Conservation (phyloP, 2,888 invertebrate genomes). For the Eupithecia pulchellata region DNA sequence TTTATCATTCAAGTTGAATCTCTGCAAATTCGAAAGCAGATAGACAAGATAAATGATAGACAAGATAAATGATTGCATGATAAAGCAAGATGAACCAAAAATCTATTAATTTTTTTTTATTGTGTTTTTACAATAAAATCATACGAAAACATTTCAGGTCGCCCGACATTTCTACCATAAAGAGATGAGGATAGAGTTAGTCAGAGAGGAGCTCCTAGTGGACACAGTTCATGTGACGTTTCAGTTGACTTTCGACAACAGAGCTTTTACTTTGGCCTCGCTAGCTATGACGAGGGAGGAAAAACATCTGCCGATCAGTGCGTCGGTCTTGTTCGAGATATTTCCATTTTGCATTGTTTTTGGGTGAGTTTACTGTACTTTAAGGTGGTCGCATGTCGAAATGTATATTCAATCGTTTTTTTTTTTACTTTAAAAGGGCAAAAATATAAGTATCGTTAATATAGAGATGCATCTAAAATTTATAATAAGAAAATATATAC, state of each 20-base stretch:
- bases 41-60: no score
- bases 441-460: no score
- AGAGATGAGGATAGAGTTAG: constrained; percentile 95
- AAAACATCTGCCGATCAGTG: constrained; percentile 94
- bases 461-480: no score
- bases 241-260: constrained; percentile 97
- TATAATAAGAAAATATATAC: no score
- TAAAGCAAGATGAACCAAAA: neutral
- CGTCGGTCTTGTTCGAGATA: constrained; percentile 96
- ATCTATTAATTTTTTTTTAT: neutral
- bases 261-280: constrained; percentile 93
- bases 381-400: no score
- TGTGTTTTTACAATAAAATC: neutral
- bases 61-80: no score
- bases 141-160: constrained; percentile 84
- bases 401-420: no score
- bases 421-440: no score
- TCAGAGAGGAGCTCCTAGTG: constrained; percentile 93
- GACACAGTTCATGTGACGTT: constrained; percentile 97
- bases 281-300: constrained; percentile 94
- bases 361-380: constrained; percentile 90
- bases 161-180: constrained; percentile 97
- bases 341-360: constrained; percentile 99
- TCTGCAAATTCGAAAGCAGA: neutral
- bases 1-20: neutral